Evolutionary conservation across 2,113 vertebrate genomes (phyloP).

Genomic region (Rattus rattus): DNA sequence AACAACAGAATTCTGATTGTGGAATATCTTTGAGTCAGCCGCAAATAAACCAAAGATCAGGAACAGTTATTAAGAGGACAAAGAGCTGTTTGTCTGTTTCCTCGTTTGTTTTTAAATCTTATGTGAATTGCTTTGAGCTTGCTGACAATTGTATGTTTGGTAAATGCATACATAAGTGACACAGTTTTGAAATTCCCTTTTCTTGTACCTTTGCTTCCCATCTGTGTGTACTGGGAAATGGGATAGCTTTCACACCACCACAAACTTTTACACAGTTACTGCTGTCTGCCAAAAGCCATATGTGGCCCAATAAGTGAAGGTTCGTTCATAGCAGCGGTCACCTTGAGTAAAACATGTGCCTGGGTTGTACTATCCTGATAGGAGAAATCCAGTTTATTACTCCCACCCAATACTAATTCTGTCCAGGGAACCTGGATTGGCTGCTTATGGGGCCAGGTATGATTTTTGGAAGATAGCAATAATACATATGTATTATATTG

Average conservation of each 20-base stretch:
- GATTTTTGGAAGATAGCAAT: too few relatives aligned
- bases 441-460: neutral
- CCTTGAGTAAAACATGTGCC: neutral
- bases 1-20: neutral
- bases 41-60: neutral
- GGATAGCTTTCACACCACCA: neutral
- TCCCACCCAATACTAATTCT: neutral
- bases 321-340: neutral
- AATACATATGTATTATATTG: too few relatives aligned
- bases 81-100: neutral
- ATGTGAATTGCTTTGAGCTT: neutral
- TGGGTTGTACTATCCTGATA: neutral
- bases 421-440: neutral
- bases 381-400: neutral
- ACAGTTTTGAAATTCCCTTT: neutral
- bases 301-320: constrained; percentile 16
- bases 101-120: neutral
- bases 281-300: neutral
- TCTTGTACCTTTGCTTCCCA: neutral
- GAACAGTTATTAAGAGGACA: neutral
- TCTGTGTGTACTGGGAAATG: neutral
- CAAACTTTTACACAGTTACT: constrained; percentile 20
- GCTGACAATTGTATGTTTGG: neutral
- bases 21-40: neutral
- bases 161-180: neutral